Evolutionary conservation across 2,797 vertebrate species (phyloP), one percentile per base, ranked within the genome.

Genomic region (Eremophila alpestris): DNA sequence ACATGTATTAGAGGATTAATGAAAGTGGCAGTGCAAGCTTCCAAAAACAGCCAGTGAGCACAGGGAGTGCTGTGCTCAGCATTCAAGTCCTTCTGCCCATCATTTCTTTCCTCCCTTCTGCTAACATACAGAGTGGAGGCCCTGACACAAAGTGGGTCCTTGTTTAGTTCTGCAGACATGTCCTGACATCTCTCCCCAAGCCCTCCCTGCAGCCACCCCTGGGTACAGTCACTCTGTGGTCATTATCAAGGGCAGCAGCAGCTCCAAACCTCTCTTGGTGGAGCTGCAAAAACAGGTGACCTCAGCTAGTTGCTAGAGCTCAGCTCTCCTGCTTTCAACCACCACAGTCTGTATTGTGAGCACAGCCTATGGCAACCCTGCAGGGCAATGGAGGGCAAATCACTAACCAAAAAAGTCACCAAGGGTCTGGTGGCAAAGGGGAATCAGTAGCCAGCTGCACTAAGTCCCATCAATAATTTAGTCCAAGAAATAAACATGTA

Each of bases 261-360:
- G 41, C 49, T 78, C 38, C 49, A 48, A 56, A 41, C 14, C 26
- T 45, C 60, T 38, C 5, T 4, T 48, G 20, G 36, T 14, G 21
- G 45, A 64, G 13, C 32, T 70, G 64, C 82, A 54, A 68, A n/a
- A 71, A 1, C 9, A 81, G 38, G 21, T 10, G 17, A 78, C 4
- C 19, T 5, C 48, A 51, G 27, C 3, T 56, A 38, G 68, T 2
- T 26, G 36, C 32, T 43, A 19, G n/a, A 75, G 34, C 73, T 68
- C 49, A 51, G 56, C 63, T 55, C 21, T 45, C 29, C 55, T 55
- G 46, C 55, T 62, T 48, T 11, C 4, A 77, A 26, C 38, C 11
- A 7, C 18, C 54, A 36, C 2, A 3, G 8, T 8, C 30, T 69
- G 40, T 7, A 29, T 36, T 1, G 0, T 9, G 30, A 78, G 13